Percentiles rank a stretch among this genome's conserved stretches.
Conservation (phyloP, 2,888 invertebrate species). For the Phengaris alcon region DNA sequence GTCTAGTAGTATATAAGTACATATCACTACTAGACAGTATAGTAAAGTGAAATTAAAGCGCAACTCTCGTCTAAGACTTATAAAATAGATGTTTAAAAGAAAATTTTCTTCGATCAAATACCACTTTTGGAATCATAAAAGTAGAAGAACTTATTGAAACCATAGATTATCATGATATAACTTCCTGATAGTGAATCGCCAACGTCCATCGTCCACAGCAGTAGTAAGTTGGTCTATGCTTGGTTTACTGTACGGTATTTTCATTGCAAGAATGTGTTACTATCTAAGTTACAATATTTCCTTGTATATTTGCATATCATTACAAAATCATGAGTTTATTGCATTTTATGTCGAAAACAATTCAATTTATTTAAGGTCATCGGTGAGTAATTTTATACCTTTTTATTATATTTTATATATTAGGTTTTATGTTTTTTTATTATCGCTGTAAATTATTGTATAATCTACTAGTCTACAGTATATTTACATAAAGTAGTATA, state of each 20-base stretch:
- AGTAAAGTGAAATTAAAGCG: no score
- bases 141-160: no score
- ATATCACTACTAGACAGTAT: no score
- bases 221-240: neutral
- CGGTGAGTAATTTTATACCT: neutral
- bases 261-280: neutral
- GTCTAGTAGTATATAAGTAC: no score
- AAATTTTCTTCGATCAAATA: no score
- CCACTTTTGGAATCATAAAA: no score
- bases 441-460: neutral
- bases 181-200: no score
- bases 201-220: no score
- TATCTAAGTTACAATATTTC: neutral
- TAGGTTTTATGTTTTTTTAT: neutral
- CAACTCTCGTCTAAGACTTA: no score
- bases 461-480: neutral
- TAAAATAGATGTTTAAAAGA: no score
- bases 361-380: neutral
- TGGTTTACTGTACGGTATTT: neutral
- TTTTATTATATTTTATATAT: neutral
- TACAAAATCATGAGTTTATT: neutral
- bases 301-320: conserved; percentile 12
- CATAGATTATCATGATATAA: no score
- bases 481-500: neutral
- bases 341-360: neutral